Evolutionary conservation across 2,797 vertebrate species (phyloP).

Genomic region (Trachurus trachurus): DNA sequence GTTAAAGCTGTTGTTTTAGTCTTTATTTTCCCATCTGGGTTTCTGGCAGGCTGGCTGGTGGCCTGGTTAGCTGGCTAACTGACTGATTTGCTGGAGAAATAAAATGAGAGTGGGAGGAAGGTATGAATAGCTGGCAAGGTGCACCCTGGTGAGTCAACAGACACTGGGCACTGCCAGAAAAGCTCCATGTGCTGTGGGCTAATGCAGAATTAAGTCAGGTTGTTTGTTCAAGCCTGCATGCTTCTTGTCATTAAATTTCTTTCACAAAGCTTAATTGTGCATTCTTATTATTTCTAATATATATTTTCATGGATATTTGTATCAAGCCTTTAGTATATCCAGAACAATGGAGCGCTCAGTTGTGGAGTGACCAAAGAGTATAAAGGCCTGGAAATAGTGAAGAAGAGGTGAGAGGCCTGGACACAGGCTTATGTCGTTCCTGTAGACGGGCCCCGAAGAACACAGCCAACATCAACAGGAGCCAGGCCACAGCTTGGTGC

Average conservation of each 20-base stretch:
- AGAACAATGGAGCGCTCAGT: conserved; percentile 1
- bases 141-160: conserved; percentile 73
- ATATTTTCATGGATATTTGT: conserved; percentile 1
- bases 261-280: conserved; percentile 11
- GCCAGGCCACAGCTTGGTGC: conserved; percentile 54
- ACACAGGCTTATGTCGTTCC: conserved; percentile 35
- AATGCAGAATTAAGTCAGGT: conserved; percentile 36
- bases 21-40: conserved; percentile 46
- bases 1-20: conserved; percentile 27
- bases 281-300: neutral
- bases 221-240: conserved; percentile 38
- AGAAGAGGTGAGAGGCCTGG: conserved; percentile 38
- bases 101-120: conserved; percentile 66
- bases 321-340: neutral
- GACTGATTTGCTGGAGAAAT: conserved; percentile 59
- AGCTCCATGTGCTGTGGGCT: conserved; percentile 48
- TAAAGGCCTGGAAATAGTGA: neutral
- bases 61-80: conserved; percentile 44
- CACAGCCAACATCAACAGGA: conserved; percentile 76
- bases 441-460: conserved; percentile 54
- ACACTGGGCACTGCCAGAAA: conserved; percentile 57
- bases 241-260: conserved; percentile 8
- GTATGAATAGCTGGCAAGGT: conserved; percentile 75
- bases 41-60: conserved; percentile 17
- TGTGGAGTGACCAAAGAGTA: neutral